These are phyloP conservation scores for Rhinolophus sinicus DNA, from an alignment of 2,113 vertebrate species.

Conservation along the genomic window DNA sequence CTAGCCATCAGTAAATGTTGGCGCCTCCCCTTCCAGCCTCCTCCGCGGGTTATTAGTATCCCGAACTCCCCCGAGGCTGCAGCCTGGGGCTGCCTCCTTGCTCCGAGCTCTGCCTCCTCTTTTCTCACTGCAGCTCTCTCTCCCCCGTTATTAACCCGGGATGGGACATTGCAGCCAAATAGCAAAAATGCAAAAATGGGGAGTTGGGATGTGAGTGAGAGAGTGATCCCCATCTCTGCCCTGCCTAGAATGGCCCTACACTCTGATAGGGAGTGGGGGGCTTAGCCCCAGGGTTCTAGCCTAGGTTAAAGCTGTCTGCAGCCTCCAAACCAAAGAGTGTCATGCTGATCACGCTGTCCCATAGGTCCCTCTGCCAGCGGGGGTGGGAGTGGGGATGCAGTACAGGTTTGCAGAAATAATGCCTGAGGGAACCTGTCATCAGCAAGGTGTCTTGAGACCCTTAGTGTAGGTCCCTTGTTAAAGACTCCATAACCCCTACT, in stretches of 20 bases:
- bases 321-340: not conserved
- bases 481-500: not conserved
- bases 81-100: not conserved
- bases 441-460: not conserved
- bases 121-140: not conserved
- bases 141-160: not conserved
- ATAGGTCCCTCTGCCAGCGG: not conserved
- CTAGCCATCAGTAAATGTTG: not conserved
- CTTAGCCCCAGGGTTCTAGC: not conserved
- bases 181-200: not conserved
- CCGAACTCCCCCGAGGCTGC: not conserved
- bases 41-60: not conserved
- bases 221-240: not conserved
- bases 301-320: not conserved
- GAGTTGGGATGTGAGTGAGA: not conserved
- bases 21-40: not conserved
- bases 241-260: not conserved
- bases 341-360: accelerated
- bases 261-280: not conserved
- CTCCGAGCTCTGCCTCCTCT: not conserved
- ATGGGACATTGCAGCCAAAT: accelerated
- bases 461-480: not conserved
- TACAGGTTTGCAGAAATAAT: not conserved
- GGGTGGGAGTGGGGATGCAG: too few relatives aligned
- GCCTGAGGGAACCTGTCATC: too few relatives aligned